Evolutionary conservation across 2,888 invertebrate species (phyloP).

Genomic region (Thecocarcelia acutangulata): DNA sequence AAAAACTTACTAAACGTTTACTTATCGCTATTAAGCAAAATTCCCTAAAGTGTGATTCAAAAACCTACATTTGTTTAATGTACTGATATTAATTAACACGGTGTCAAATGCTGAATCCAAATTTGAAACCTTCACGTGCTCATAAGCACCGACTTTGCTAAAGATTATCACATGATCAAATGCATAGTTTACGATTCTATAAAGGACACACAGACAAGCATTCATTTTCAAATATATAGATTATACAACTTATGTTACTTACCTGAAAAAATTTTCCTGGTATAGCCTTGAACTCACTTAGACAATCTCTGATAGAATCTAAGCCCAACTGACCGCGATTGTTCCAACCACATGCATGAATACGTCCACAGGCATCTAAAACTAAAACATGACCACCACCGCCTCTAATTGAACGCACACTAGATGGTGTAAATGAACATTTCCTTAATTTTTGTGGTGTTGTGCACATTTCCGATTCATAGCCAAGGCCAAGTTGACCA

Average conservation of each 20-base stretch:
- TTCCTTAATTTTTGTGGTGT: slow-evolving; percentile 82
- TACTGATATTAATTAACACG: too few relatives aligned
- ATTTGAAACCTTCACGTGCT: too few relatives aligned
- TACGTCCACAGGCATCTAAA: slow-evolving; percentile 85
- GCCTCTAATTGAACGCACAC: slow-evolving; percentile 86
- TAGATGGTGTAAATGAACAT: slow-evolving; percentile 78
- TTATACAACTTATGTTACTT: slow-evolving; percentile 10
- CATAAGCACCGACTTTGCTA: too few relatives aligned
- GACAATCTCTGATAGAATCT: slow-evolving; percentile 74
- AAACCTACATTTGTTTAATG: too few relatives aligned
- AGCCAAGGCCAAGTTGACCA: slow-evolving; percentile 89
- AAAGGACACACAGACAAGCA: too few relatives aligned
- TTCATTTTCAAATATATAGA: too few relatives aligned
- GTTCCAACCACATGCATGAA: slow-evolving; percentile 91
- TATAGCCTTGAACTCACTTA: slow-evolving; percentile 81
- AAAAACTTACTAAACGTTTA: too few relatives aligned
- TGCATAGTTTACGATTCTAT: too few relatives aligned
- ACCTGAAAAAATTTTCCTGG: slow-evolving; percentile 82
- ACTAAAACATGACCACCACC: slow-evolving; percentile 90
- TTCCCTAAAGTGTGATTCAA: too few relatives aligned
- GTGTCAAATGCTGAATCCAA: too few relatives aligned
- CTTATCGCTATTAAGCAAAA: too few relatives aligned
- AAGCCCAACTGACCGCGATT: slow-evolving; percentile 87
- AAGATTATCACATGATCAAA: too few relatives aligned
- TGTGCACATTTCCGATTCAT: slow-evolving; percentile 86